A percentile compares a stretch with the other conserved stretches of the same genome.
phyloP scores from a whole-genome alignment of 2,888 invertebrate genomes.

The Catocala fraxini region DNA sequence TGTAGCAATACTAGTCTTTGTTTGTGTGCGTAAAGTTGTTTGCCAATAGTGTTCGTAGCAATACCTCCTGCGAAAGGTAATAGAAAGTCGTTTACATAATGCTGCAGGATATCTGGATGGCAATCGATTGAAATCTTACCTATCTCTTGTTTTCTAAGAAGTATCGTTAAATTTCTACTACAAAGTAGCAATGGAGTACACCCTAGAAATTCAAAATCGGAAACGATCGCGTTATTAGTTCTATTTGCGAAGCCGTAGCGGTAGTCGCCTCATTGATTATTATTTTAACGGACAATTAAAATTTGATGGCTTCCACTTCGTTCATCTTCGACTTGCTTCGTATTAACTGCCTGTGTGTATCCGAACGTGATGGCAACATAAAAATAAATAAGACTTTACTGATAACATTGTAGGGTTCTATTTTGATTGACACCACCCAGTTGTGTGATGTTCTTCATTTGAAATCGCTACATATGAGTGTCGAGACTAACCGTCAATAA shows the following conservation, averaged over 20 bases:
- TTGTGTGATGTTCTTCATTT: conserved; percentile 71
- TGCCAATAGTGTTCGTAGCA: conserved; percentile 21
- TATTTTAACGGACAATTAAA: conserved; percentile 87
- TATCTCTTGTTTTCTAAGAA: conserved; percentile 22
- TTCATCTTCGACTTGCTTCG: conserved; percentile 80
- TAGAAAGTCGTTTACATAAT: conserved; percentile 16
- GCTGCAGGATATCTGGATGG: conserved; percentile 8
- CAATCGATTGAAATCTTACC: conserved; percentile 10
- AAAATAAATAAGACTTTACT: conserved; percentile 55
- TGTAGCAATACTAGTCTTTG: neutral
- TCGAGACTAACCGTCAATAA: conserved; percentile 86
- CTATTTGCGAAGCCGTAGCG: conserved; percentile 71
- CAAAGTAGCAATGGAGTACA: conserved; percentile 34
- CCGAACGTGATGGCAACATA: conserved; percentile 36
- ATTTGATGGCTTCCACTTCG: conserved; percentile 86
- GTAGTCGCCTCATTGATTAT: conserved; percentile 86
- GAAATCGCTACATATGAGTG: conserved; percentile 78
- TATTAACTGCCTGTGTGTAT: conserved; percentile 56
- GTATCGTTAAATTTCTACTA: conserved; percentile 22
- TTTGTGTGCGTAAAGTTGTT: conserved; percentile 7
- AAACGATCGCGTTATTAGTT: conserved; percentile 64
- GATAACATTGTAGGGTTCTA: conserved; percentile 53
- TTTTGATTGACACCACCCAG: conserved; percentile 49
- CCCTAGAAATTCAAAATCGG: conserved; percentile 37
- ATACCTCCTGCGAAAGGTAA: conserved; percentile 6